Base-by-base conservation (phyloP, 2,113 vertebrate genomes). In the Pomatorhinus ruficollis region DNA sequence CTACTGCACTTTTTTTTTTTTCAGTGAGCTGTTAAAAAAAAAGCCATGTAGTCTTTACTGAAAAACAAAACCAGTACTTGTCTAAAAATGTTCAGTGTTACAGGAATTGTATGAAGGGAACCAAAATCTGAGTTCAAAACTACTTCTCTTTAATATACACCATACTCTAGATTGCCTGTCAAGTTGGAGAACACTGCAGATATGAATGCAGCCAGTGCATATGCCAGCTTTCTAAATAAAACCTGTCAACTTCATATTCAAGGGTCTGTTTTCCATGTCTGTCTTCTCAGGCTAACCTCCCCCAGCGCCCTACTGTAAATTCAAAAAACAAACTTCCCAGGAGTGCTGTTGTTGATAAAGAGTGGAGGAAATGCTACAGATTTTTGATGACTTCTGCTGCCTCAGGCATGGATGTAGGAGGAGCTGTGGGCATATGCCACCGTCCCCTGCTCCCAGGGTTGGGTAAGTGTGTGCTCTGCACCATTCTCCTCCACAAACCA, bases 221-320 rank as follows among this genome's bases (percentile, higher is more conserved):
- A 93, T 94, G 92, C 59, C 80, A 74, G 75, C 82, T 96, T 97
- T 95, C 96, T 96, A 97, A 97, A 97, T 95, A 97, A 97, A 96
- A 94, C 86, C 83, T 95, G 80, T 94, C 97, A 97, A 77, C 82
- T 91, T 91, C 96, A 60, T 57, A 94, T 89, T 80, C 63, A 78
- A 90, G 90, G 76, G 63, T 87, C 84, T 95, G 63, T 69, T 95
- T 96, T 90, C 83, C 45, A 71, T 42, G 77, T 61, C 94, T 92
- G 65, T 42, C 61, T 81, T 91, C 92, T 60, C 54, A 86, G 37
- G 78, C 68, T 91, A 97, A 89, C 86, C 71, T 90, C 57, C 68
- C 78, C 54, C 60, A 66, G 78, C 61, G 64, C 61, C 87, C 39
- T 39, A 37, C 61, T 63, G 83, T 68, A 94, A 82, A 94, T n/a